Base-by-base conservation (phyloP, 1,140 invertebrate genomes). In the Holotrichia oblita region DNA sequence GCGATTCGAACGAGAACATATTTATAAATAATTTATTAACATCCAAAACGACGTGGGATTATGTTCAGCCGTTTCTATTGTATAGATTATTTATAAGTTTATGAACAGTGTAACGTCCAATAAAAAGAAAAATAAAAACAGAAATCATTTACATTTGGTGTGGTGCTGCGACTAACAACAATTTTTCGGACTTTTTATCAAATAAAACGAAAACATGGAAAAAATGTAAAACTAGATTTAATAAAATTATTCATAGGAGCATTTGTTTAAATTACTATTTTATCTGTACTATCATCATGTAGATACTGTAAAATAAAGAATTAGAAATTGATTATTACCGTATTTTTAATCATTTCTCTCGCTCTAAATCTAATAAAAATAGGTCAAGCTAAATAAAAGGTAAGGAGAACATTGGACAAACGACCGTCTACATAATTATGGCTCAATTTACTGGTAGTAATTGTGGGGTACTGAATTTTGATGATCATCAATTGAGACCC, bases 91-190 rank as follows among this genome's bases (percentile, higher is more conserved):
- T 64, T 41, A 78, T 76, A 76, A 73, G 12, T 34, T 79, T 61
- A 76, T 78, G 77, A 81, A 78, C 83, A 79, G 77, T 80, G 78
- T 84, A 77, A 84, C 82, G 83, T 84, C 83, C 82, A 84, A 80
- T 73, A 74, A 81, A 78, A 42, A 73, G 12, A 27, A 79, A 77
- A 17, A 77, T 80, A n/a, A n/a, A n/a, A n/a, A 73, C 34, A 55
- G 73, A 22, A 74, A 55, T 55, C 48, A 17, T 55, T 55, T 73
- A 78, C 77, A 81, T 83, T 82, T 83, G 83, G 83, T 85, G 83
- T 83, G 83, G 83, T 84, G 84, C 84, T 84, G 83, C 82, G 76
- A 81, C 78, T 79, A 79, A 76, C 75, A 76, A 40, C 27, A 74
- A 40, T 14, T 40, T 44, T 76, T 42, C 34, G 75, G 75, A 76